Evolutionary conservation across 2,888 invertebrate genomes (phyloP), one percentile per base, ranked within the genome.

Genomic region (Phasia obesa): DNA sequence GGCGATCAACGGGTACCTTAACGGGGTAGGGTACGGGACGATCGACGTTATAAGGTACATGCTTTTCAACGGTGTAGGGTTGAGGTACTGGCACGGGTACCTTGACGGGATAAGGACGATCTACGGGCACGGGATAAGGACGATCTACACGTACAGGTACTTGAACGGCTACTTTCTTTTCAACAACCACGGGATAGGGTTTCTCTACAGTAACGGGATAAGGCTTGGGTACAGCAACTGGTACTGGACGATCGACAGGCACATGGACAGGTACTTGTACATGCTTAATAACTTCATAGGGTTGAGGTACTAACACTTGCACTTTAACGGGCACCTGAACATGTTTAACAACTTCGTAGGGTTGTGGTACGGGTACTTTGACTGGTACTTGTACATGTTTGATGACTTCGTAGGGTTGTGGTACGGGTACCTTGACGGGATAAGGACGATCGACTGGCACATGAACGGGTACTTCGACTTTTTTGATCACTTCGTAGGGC

Each of bases 31-130:
- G 94, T 84, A 94, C 92, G 92, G 93, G 92, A 35, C 93, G 91
- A 88, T 93, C 93, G 17, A 92, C 92, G 65, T 95, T 93, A 86
- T 94, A 93, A 55, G 95, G 95, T 86, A 94, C 93, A 91, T 93
- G 93, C 89, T 92, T 93, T 90, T 93, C 93, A 85, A 96, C 95
- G 88, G 94, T 94, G 91, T 95, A 95, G 86, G 94, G 95, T 91
- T 93, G 93, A 87, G 93, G 93, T 69, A 95, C 86, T 80, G 90
- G 92, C 23, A 88, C 88, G 27, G 87, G 87, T 35, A 93, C 93
- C 84, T 92, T 92, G 80, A 93, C 93, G 81, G 94, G 93, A 81
- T 88, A 87, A 81, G 93, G 94, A 86, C 93, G 93, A 87, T 93
- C 92, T 35, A 94, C 92, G 82, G 93, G 94, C 4, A 95, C 94